Evolutionary conservation across 2,888 invertebrate species (phyloP), one percentile per base, ranked within the genome.

Genomic region (Troilus luridus): DNA sequence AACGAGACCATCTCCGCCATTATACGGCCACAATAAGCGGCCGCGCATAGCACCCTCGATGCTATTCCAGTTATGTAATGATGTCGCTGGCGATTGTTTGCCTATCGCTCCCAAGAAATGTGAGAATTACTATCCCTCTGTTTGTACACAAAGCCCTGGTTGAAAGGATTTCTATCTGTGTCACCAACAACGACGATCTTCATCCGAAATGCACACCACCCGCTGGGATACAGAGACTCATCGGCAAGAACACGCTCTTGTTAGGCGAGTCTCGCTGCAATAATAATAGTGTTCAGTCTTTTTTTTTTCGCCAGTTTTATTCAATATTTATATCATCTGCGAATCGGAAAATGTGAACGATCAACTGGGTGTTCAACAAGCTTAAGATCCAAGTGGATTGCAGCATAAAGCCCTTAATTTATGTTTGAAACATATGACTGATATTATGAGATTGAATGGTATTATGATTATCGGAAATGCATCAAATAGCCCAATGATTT

Each of bases 21-120:
- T 85, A 85, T 81, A 41, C 11, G 19, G 10, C 56, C 85, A 85
- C 85, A 85, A 85, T 85, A 56, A 58, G 56, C 56, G 0, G 17
- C 56, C 56, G 56, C 85, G 56, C 56, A 85, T 85, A 56, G n/a
- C 27, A 1, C 72, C 17, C 27, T 41, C 72, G 72, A 17, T 27
- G 72, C 72, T 77, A 77, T 77, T 77, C 27, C 72, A 77, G 72
- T 17, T 27, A 77, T 77, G 72, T 77, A 77, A 77, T 41, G 72
- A 77, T 77, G 72, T 77, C 72, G 17, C 72, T 6, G 41, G 27
- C 9, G 14, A 77, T 77, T 77, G 72, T 77, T 77, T 77, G 72
- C 41, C 72, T 77, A 77, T 77, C 72, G 41, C 41, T 77, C 27
- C 24, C 72, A 77, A 77, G 72, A 77, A 77, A 77, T 77, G 72